Base-by-base conservation (phyloP, 2,888 invertebrate genomes). In the Diarsia brunnea region DNA sequence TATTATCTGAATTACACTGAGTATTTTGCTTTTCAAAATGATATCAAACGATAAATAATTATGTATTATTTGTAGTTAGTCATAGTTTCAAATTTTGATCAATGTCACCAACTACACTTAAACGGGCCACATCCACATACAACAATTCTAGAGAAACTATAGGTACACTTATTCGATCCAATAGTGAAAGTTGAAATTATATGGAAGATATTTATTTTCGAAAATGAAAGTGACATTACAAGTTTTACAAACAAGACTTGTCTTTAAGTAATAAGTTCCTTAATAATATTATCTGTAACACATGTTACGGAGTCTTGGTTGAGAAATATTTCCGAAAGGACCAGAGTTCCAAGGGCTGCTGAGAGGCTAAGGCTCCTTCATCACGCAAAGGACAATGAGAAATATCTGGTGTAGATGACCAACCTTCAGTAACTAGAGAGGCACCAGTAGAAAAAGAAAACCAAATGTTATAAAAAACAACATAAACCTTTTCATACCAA, bases 171-270 rank as follows among this genome's bases (percentile, higher is more conserved):
- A 55, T 43, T 21, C 12, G n/a, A 68, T 51, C 43, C 49, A 55
- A 67, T 14, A 65, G 68, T 53, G 81, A 82, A 84, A 79, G 74
- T 84, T 63, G 51, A 51, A 51, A 82, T 69, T 51, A 51, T 19
- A 31, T 27, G 47, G 10, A 47, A 24, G 24, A 55, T 8, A 63
- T 60, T 69, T 8, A 63, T 60, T 69, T 51, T 55, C 12, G 55
- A 61, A 83, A 70, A 69, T 24, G 74, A 74, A 82, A 80, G 74
- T 72, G 11, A 47, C 4, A 68, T 71, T 31, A 70, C 71, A 61
- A 74, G 61, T 69, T 74, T 79, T 61, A 73, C 55, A 24, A n/a
- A 66, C 69, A 49, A 43, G 45, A 69, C 61, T 16, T 63, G 63
- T 53, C 24, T 64, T 58, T n/a, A 69, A 21, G 63, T 43, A 63